phyloP scores from a whole-genome alignment of 2,113 vertebrate species.

The Pangasianodon gigas region DNA sequence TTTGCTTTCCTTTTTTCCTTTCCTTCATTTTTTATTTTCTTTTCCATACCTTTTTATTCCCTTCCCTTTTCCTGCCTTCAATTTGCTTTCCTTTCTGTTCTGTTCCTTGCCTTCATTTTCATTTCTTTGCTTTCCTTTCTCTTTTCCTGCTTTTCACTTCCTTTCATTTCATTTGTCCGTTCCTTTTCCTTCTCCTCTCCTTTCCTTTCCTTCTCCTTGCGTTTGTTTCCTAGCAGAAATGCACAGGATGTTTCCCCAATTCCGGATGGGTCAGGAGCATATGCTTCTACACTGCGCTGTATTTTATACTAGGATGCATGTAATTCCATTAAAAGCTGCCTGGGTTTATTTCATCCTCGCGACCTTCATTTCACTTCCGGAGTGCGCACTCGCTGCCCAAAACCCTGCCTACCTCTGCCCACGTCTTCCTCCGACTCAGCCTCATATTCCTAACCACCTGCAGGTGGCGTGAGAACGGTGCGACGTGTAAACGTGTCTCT shows the following conservation, averaged over 20 bases:
- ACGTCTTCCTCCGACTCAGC: background rate
- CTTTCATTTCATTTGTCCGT: background rate
- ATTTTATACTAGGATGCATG: no score
- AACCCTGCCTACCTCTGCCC: background rate
- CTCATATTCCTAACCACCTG: background rate
- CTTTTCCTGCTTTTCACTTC: background rate
- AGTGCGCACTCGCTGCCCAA: background rate
- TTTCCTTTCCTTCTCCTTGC: background rate
- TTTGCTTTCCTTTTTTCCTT: background rate
- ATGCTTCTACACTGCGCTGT: no score
- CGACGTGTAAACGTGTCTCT: conserved; percentile 52
- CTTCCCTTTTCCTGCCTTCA: background rate
- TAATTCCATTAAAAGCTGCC: no score
- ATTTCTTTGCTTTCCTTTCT: background rate
- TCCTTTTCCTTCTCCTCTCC: background rate
- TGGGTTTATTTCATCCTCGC: background rate
- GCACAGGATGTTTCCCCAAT: background rate
- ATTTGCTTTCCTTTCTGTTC: background rate
- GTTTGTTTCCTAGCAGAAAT: background rate
- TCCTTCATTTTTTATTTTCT: background rate
- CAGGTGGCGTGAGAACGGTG: background rate
- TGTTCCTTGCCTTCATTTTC: no score
- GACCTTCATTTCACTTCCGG: background rate
- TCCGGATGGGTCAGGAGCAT: no score
- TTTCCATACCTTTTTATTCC: background rate